Percentiles rank a stretch among this genome's conserved stretches.
These are phyloP conservation scores for Punctoribates punctum DNA, from an alignment of 2,888 invertebrate species.

Conservation along the genomic window DNA sequence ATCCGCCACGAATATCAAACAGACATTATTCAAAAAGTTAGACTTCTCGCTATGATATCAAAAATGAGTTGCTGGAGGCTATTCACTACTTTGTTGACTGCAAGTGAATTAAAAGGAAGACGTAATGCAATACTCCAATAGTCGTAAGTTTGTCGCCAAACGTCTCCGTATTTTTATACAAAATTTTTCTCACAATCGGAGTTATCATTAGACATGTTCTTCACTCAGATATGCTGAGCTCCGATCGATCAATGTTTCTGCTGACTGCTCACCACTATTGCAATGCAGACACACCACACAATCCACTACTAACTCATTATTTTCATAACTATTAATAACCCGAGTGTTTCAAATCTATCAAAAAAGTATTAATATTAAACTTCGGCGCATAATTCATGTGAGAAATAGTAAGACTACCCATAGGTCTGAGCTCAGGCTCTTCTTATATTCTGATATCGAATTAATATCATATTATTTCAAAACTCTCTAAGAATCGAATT, in stretches of 20 bases:
- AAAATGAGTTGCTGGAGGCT: too few relatives aligned
- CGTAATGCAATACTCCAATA: too few relatives aligned
- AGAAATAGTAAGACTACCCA: neutral
- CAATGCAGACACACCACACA: neutral
- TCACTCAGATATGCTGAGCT: neutral
- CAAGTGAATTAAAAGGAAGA: too few relatives aligned
- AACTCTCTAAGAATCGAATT: too few relatives aligned
- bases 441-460: neutral
- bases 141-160: too few relatives aligned
- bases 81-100: too few relatives aligned
- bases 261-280: neutral
- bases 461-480: neutral
- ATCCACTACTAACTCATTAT: conserved; percentile 10
- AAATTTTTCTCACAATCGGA: too few relatives aligned
- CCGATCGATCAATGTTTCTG: conserved; percentile 15
- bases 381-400: neutral
- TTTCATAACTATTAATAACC: neutral
- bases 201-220: too few relatives aligned
- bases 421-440: neutral
- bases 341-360: neutral
- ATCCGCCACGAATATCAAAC: too few relatives aligned
- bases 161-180: too few relatives aligned
- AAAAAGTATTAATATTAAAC: conserved; percentile 23
- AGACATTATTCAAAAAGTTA: too few relatives aligned
- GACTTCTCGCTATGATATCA: too few relatives aligned